Conservation (phyloP, 2,797 vertebrate species). For the Myiothlypis coronata region DNA sequence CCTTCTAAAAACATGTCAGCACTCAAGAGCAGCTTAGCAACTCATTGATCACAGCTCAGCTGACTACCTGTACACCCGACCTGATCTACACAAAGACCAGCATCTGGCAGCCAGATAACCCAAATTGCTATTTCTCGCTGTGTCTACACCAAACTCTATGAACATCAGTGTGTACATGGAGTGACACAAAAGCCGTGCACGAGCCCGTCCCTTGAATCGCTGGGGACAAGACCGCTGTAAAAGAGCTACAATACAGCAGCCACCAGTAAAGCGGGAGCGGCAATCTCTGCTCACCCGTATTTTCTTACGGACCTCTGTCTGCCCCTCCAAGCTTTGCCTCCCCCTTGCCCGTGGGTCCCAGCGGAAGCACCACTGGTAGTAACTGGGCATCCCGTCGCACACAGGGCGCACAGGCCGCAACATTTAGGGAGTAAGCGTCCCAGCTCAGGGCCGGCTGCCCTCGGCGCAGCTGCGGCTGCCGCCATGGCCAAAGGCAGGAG, state of each 20-base stretch:
- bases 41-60: background rate
- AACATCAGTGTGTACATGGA: accelerated
- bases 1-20: background rate
- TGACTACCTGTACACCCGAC: background rate
- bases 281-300: background rate
- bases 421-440: accelerated
- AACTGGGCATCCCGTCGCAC: accelerated
- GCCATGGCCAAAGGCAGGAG: background rate
- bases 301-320: accelerated
- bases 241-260: background rate
- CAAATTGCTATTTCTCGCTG: background rate
- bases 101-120: background rate
- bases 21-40: background rate
- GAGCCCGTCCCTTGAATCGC: background rate
- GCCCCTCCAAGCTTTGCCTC: background rate
- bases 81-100: background rate
- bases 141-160: background rate
- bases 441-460: accelerated
- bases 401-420: background rate
- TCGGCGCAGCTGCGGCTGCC: background rate
- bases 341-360: background rate
- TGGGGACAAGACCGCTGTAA: background rate
- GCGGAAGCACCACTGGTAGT: accelerated
- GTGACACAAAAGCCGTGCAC: background rate
- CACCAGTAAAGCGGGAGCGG: background rate